Evolutionary conservation across 2,797 vertebrate species (phyloP).

Genomic region (Heliangelus exortis): DNA sequence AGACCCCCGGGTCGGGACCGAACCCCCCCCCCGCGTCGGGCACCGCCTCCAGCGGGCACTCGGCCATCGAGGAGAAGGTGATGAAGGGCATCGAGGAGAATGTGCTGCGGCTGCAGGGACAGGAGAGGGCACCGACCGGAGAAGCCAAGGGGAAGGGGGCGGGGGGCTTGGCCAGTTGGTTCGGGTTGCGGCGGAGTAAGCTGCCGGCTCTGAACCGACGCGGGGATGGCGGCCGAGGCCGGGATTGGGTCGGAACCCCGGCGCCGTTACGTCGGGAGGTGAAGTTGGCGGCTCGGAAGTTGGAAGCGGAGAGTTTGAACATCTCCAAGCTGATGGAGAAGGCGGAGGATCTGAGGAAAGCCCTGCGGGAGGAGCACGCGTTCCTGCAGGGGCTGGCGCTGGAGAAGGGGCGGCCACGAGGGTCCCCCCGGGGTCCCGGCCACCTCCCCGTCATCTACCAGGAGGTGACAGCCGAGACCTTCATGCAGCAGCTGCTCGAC

Average conservation of each 20-base stretch:
- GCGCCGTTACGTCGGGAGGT: conserved; percentile 85
- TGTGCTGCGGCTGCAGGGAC: conserved; percentile 90
- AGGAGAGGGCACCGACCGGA: conserved; percentile 78
- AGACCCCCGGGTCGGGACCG: not conserved
- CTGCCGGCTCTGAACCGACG: conserved; percentile 91
- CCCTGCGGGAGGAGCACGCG: conserved; percentile 92
- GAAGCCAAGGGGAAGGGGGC: conserved; percentile 91
- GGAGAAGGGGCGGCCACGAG: conserved; percentile 80
- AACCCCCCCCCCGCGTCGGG: not conserved
- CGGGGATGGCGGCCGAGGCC: conserved; percentile 81
- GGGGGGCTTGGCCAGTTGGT: conserved; percentile 95
- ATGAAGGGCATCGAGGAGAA: conserved; percentile 99
- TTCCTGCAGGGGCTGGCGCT: conserved; percentile 86
- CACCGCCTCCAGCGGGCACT: conserved; percentile 66
- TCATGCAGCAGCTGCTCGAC: conserved; percentile 97
- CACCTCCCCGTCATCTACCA: conserved; percentile 90
- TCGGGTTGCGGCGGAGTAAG: conserved; percentile 94
- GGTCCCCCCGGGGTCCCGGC: conserved; percentile 76
- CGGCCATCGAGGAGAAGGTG: conserved; percentile 95
- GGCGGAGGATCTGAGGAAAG: conserved; percentile 91
- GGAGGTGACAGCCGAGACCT: conserved; percentile 90
- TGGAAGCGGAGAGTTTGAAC: conserved; percentile 92
- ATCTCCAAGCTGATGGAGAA: conserved; percentile 98
- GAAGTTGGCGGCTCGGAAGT: conserved; percentile 83
- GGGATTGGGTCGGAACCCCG: conserved; percentile 81